These are phyloP conservation scores for Tetrapedia diversipes DNA, from an alignment of 2,888 invertebrate genomes.

Conservation along the genomic window DNA sequence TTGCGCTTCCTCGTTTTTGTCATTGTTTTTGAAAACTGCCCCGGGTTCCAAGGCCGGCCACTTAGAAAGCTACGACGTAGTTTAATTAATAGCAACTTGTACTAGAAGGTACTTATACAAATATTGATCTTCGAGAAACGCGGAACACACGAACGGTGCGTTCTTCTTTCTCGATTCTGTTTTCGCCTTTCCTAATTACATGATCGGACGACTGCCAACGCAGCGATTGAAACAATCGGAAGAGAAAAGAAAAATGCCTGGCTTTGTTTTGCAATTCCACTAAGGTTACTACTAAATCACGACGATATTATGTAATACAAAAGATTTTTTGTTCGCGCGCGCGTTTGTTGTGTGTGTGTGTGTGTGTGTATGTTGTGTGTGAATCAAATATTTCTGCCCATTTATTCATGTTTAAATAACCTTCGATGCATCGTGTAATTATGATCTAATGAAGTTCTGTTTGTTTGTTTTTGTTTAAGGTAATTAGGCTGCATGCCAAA, in stretches of 20 bases:
- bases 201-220: slow-evolving; percentile 10
- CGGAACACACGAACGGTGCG: slow-evolving; percentile 43
- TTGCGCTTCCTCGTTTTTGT: slow-evolving; percentile 56
- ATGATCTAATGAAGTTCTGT: slow-evolving; percentile 9
- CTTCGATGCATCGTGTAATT: background rate
- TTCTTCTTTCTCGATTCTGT: slow-evolving; percentile 12
- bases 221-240: slow-evolving; percentile 6
- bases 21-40: slow-evolving; percentile 41
- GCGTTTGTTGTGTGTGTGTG: no score
- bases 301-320: background rate
- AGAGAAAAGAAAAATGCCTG: background rate
- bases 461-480: background rate
- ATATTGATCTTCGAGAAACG: slow-evolving; percentile 52
- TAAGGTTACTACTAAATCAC: slow-evolving; percentile 1
- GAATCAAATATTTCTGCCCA: background rate
- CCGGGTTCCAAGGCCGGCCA: slow-evolving; percentile 56
- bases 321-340: slow-evolving; percentile 6
- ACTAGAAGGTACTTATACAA: slow-evolving; percentile 59
- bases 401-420: background rate
- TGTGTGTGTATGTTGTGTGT: background rate
- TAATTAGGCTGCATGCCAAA: slow-evolving; percentile 8
- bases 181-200: background rate
- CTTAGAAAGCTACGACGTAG: slow-evolving; percentile 52
- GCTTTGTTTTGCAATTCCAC: background rate
- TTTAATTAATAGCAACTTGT: slow-evolving; percentile 61